Conservation (phyloP, 2,113 vertebrate genomes). For the Microtus richardsoni region DNA sequence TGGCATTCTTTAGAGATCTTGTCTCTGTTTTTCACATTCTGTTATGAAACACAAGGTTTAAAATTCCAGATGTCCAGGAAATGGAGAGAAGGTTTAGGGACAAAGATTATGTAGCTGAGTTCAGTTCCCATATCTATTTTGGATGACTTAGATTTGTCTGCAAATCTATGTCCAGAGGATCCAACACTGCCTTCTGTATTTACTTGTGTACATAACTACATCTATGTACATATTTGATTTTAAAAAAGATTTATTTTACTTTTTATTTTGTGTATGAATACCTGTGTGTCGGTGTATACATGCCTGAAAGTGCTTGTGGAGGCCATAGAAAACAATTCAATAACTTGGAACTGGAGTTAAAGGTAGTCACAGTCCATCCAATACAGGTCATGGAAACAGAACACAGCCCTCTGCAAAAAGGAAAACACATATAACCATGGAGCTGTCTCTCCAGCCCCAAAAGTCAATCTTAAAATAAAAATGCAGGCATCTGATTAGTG, state of each 20-base stretch:
- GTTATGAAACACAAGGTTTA: constrained; percentile 37
- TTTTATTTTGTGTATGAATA: neutral
- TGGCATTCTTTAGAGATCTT: neutral
- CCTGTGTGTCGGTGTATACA: neutral
- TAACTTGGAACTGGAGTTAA: neutral
- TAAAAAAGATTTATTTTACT: neutral
- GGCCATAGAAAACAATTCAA: neutral
- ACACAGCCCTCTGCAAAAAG: neutral
- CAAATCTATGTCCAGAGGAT: neutral
- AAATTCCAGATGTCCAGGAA: neutral
- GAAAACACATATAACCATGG: neutral
- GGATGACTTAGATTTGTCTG: neutral
- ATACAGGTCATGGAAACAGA: neutral
- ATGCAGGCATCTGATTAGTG: neutral
- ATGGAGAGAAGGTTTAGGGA: neutral
- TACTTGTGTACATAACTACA: neutral
- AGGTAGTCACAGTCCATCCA: no score
- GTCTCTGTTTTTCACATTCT: neutral
- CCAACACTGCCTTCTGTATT: neutral
- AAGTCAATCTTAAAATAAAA: neutral
- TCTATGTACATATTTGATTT: neutral
- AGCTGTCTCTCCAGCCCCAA: neutral
- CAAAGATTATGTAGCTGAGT: neutral
- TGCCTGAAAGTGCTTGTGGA: neutral
- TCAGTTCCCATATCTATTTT: neutral